Evolutionary conservation across 2,888 invertebrate species (phyloP).

Genomic region (Chloroclysta siterata): DNA sequence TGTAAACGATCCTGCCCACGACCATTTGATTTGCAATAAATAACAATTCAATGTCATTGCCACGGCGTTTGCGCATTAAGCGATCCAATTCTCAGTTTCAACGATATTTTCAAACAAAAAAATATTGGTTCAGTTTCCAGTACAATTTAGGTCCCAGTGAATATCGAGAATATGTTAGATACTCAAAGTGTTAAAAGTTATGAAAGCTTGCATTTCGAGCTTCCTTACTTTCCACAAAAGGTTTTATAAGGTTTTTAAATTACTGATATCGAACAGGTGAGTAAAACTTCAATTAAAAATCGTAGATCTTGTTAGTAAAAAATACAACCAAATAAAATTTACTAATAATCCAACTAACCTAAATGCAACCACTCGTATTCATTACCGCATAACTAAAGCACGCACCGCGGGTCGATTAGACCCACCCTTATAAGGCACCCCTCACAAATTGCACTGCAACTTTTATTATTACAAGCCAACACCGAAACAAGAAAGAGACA

Average conservation of each 20-base stretch:
- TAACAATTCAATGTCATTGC: slow-evolving; percentile 65
- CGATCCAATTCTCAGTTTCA: slow-evolving; percentile 22
- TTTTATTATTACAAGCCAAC: slow-evolving; percentile 51
- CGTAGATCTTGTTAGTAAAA: slow-evolving; percentile 15
- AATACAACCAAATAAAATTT: slow-evolving; percentile 37
- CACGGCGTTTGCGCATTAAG: slow-evolving; percentile 49
- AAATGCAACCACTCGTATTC: slow-evolving; percentile 71
- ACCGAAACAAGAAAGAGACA: slow-evolving; percentile 56
- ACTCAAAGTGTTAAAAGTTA: too few relatives aligned
- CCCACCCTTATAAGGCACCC: slow-evolving; percentile 66
- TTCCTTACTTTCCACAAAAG: too few relatives aligned
- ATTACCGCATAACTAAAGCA: slow-evolving; percentile 74
- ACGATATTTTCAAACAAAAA: too few relatives aligned
- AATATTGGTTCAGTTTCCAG: not conserved
- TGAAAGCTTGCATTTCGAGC: too few relatives aligned
- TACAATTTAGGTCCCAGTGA: not conserved
- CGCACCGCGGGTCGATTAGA: slow-evolving; percentile 69
- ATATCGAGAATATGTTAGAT: not conserved
- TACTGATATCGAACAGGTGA: too few relatives aligned
- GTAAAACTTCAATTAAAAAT: slow-evolving; percentile 28
- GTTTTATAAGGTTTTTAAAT: too few relatives aligned
- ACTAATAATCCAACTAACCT: slow-evolving; percentile 58
- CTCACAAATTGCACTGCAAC: slow-evolving; percentile 49
- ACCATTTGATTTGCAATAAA: slow-evolving; percentile 77
- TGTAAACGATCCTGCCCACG: slow-evolving; percentile 71